Evolutionary conservation across 2,797 vertebrate species (phyloP), one percentile per base, ranked within the genome.

Genomic region (Labroides dimidiatus): DNA sequence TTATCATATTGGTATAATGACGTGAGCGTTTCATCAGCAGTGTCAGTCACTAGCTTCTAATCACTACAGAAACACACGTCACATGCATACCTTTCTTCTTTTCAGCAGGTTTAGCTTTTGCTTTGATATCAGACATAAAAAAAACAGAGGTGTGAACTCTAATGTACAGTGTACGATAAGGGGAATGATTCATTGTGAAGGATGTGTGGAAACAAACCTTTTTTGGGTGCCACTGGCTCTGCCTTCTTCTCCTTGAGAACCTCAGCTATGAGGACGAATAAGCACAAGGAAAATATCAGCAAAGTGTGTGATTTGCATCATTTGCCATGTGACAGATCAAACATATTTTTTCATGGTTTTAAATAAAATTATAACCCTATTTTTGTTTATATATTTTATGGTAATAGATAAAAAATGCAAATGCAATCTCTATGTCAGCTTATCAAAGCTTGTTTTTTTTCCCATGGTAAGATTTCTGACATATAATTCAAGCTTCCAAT

Each of bases 81-180:
- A 56, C 44, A 21, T 23, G 11, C 19, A n/a, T 82, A 83, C 83
- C 80, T 88, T 79, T 89, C 61, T 75, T 82, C 77, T 75, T 76
- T 56, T 36, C 0, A 66, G 58, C 44, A 69, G 51, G 1, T 64
- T 20, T 47, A 27, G 45, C 56, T 74, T 77, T 82, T 39, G 41
- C 6, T 75, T 56, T 83, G 14, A 37, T 33, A 67, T 64, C 73
- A 64, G 63, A 20, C 42, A 33, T 68, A 78, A 78, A 79, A n/a
- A 33, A 75, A 24, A 63, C 0, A 13, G 0, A 17, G 11, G 0
- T 19, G 11, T 77, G 47, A 67, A 53, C 41, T 50, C 9, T 63
- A 11, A 56, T 44, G 16, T n/a, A 24, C 21, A 24, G 13, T 27
- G 1, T 13, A 16, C 9, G 75, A 17, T 17, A 14, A 24, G 17